Evolutionary conservation across 2,113 vertebrate genomes (phyloP).

Genomic region (Marmota monax): DNA sequence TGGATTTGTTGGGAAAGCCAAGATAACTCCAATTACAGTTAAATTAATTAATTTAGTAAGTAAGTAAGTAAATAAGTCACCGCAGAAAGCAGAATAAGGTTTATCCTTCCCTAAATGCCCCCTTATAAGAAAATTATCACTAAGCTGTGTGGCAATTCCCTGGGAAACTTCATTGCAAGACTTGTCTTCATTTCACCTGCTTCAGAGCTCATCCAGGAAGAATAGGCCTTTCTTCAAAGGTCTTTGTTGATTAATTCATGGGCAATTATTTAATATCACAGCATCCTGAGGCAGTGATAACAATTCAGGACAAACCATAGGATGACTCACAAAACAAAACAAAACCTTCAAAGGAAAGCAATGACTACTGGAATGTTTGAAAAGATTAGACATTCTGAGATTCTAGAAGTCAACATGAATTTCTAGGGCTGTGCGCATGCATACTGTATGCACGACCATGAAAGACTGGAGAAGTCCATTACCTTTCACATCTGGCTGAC

Average conservation of each 20-base stretch:
- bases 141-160: background rate
- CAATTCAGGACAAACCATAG: background rate
- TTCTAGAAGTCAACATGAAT: background rate
- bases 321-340: background rate
- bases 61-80: too few relatives aligned
- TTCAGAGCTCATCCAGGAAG: background rate
- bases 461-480: background rate
- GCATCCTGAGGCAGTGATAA: background rate
- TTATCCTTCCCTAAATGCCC: background rate
- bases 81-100: background rate
- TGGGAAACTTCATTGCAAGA: background rate
- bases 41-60: too few relatives aligned
- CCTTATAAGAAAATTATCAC: background rate
- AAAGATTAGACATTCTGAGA: background rate
- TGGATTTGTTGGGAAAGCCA: background rate
- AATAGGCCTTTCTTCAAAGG: background rate
- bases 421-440: too few relatives aligned
- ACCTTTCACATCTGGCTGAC: background rate
- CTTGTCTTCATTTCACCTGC: background rate
- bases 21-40: background rate
- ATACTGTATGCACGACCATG: too few relatives aligned
- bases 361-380: background rate
- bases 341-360: background rate
- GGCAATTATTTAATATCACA: background rate
- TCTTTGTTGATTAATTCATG: background rate